Evolutionary conservation across 2,797 vertebrate species (phyloP).

Genomic region (Cephalopachus bancanus): DNA sequence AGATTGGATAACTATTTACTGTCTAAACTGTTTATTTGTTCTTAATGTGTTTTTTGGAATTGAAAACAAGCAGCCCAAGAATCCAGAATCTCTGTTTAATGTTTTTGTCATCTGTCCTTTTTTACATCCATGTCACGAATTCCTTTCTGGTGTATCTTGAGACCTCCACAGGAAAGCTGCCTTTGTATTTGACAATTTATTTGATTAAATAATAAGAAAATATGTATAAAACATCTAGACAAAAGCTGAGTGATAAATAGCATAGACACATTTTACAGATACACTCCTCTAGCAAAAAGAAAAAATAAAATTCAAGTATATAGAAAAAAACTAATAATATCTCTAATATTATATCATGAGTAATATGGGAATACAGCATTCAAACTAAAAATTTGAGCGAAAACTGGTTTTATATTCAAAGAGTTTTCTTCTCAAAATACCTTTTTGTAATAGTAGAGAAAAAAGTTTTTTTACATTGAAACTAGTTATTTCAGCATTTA

Average conservation of each 20-base stretch:
- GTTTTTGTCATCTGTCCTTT: not conserved
- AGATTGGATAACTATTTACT: not conserved
- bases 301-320: not conserved
- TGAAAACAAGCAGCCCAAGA: not conserved
- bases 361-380: not conserved
- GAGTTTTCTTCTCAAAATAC: not conserved
- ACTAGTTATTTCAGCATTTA: slow-evolving; percentile 5
- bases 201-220: not conserved
- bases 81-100: not conserved
- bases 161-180: not conserved
- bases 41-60: not conserved
- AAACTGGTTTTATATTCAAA: slow-evolving; percentile 10
- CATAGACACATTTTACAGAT: not conserved
- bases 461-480: slow-evolving; percentile 19
- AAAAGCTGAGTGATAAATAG: not conserved
- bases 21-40: not conserved
- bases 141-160: not conserved
- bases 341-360: not conserved
- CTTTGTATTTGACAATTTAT: not conserved
- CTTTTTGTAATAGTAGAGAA: not conserved
- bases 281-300: not conserved
- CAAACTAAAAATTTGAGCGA: not conserved
- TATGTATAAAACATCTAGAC: not conserved
- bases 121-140: not conserved
- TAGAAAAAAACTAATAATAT: not conserved